Conservation (phyloP, 2,888 invertebrate genomes). For the Netelia melanura region DNA sequence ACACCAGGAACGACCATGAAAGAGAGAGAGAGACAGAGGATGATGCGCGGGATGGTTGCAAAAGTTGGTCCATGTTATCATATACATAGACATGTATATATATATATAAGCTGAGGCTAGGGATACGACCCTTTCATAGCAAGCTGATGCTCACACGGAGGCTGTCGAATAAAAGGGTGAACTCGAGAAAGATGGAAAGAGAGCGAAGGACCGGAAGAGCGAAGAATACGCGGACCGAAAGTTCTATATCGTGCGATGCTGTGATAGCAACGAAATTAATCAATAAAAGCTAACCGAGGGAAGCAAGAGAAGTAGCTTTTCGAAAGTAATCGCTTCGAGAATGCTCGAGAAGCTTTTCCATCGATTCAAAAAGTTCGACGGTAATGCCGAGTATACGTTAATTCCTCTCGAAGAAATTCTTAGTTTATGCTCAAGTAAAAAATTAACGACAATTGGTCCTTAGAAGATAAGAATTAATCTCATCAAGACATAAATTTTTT, state of each 20-base stretch:
- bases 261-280: slow-evolving; percentile 29
- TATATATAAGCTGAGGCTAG: background rate
- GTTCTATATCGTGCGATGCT: slow-evolving; percentile 27
- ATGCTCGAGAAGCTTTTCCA: slow-evolving; percentile 38
- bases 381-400: background rate
- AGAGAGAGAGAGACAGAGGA: slow-evolving; percentile 5
- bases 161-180: slow-evolving; percentile 50
- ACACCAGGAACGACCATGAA: slow-evolving; percentile 40
- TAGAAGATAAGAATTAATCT: background rate
- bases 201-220: slow-evolving; percentile 7
- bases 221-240: background rate
- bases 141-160: slow-evolving; percentile 39
- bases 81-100: background rate
- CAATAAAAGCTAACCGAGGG: slow-evolving; percentile 14
- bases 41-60: slow-evolving; percentile 35
- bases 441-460: slow-evolving; percentile 7
- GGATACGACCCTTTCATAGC: slow-evolving; percentile 32
- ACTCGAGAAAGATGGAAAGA: slow-evolving; percentile 22
- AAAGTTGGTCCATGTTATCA: slow-evolving; percentile 37
- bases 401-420: slow-evolving; percentile 23
- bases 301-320: background rate
- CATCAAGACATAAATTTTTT: background rate
- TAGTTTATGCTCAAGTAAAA: background rate
- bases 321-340: slow-evolving; percentile 34
- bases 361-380: slow-evolving; percentile 25